phyloP scores from a whole-genome alignment of 2,113 vertebrate species.

The Dinomys branickii region DNA sequence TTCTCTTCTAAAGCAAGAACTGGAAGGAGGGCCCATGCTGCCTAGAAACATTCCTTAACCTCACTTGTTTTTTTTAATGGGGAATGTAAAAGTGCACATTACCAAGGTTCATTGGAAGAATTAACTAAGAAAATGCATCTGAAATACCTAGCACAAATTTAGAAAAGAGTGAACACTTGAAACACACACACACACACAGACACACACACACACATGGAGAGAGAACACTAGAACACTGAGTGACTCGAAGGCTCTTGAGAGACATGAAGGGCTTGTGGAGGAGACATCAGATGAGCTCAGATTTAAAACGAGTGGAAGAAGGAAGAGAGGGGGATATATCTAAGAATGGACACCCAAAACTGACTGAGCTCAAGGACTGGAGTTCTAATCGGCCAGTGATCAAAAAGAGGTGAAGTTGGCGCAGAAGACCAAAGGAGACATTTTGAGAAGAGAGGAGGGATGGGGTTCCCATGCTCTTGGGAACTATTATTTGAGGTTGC shows the following conservation, averaged over 20 bases:
- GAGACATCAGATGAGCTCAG: background rate
- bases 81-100: background rate
- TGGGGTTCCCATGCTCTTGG: background rate
- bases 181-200: background rate
- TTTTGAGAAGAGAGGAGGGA: background rate
- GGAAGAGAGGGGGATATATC: background rate
- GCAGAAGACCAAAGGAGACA: background rate
- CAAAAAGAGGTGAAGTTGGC: background rate
- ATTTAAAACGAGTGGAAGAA: conserved; percentile 29
- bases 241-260: background rate
- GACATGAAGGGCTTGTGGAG: background rate
- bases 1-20: background rate
- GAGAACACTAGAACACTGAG: background rate
- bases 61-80: background rate
- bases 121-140: background rate
- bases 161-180: background rate
- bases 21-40: background rate
- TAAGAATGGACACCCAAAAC: background rate
- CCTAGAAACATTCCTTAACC: background rate
- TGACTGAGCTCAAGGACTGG: background rate
- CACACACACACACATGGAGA: background rate
- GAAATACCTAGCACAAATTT: conserved; percentile 15
- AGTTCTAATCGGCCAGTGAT: background rate
- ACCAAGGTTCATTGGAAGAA: background rate
- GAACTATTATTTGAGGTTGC: background rate